Conservation (phyloP, 2,113 vertebrate species). For the Anguilla japonica region DNA sequence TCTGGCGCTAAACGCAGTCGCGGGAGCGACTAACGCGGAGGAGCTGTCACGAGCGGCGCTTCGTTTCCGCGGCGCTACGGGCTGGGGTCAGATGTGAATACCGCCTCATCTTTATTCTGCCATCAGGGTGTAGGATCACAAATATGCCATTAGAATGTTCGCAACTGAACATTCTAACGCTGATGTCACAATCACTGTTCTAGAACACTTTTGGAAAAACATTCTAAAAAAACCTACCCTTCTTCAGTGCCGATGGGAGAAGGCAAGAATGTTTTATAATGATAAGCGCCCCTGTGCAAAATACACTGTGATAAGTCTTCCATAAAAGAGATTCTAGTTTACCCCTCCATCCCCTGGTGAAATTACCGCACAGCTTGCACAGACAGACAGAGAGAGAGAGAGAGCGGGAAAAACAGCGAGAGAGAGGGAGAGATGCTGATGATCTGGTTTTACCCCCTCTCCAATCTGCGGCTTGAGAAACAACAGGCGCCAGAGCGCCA, state of each 20-base stretch:
- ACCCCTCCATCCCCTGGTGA: background rate
- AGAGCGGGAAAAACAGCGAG: background rate
- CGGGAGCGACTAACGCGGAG: conserved; percentile 38
- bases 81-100: background rate
- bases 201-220: too few relatives aligned
- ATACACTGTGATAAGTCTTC: background rate
- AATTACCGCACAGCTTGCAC: background rate
- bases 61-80: background rate
- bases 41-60: conserved; percentile 43
- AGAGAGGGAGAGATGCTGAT: background rate
- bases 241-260: background rate
- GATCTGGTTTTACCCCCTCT: background rate
- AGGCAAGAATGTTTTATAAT: background rate
- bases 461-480: background rate
- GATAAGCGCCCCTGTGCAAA: background rate
- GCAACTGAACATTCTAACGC: too few relatives aligned
- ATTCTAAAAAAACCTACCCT: too few relatives aligned
- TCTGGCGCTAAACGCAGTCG: conserved; percentile 16
- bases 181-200: too few relatives aligned
- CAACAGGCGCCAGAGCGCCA: background rate
- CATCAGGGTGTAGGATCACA: too few relatives aligned
- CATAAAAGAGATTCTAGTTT: background rate
- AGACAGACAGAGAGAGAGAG: background rate
- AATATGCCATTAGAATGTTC: too few relatives aligned
- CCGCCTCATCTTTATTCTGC: background rate